A percentile compares a stretch with the other conserved stretches of the same genome.
Conservation (phyloP, 2,797 vertebrate genomes). For the Cetoscarus ocellatus region DNA sequence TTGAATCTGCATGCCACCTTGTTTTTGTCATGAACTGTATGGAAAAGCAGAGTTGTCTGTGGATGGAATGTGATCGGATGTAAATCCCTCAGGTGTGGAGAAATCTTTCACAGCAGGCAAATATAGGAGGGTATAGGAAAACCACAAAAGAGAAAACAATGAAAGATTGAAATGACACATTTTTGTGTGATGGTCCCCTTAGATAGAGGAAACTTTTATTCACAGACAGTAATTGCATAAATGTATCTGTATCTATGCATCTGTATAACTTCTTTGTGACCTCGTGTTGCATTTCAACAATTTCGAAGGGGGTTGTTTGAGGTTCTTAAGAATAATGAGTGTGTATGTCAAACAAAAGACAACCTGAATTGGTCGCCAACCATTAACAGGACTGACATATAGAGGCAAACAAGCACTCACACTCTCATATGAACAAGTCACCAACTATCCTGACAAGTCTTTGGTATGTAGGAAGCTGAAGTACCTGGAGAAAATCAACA, state of each 20-base stretch:
- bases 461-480: no score
- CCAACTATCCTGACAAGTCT: no score
- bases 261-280: slow-evolving; percentile 21
- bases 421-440: no score
- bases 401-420: no score
- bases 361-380: no score
- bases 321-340: no score
- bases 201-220: not conserved
- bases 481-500: no score
- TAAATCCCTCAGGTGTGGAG: slow-evolving; percentile 28
- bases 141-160: slow-evolving; percentile 1
- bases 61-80: slow-evolving; percentile 35
- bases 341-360: no score
- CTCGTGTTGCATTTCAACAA: not conserved
- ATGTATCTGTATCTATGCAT: slow-evolving; percentile 3
- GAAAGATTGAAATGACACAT: slow-evolving; percentile 13
- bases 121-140: slow-evolving; percentile 20
- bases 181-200: not conserved
- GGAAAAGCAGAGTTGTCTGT: slow-evolving; percentile 23
- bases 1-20: slow-evolving; percentile 18
- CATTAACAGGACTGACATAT: no score
- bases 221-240: not conserved
- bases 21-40: slow-evolving; percentile 16
- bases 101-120: slow-evolving; percentile 14
- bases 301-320: no score